Evolutionary conservation across 2,113 vertebrate genomes (phyloP).

Genomic region (human (Homo sapiens)): DNA sequence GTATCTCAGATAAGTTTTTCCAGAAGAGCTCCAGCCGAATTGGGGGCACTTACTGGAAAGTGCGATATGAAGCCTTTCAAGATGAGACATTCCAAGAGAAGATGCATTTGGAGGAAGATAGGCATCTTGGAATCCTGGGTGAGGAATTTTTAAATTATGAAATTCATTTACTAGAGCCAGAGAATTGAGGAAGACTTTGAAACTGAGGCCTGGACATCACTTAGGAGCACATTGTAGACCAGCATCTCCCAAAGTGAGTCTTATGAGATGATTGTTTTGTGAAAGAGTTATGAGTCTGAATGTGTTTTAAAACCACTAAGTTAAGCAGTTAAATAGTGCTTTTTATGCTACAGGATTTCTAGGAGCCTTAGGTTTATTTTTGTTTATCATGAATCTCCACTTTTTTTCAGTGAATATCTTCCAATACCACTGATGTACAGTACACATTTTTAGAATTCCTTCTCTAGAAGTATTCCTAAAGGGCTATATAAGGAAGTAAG

Average conservation of each 20-base stretch:
- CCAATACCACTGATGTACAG: neutral
- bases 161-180: neutral
- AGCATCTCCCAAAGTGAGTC: neutral
- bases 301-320: neutral
- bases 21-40: constrained; percentile 68
- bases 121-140: constrained; percentile 87
- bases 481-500: neutral
- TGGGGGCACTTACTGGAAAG: constrained; percentile 87
- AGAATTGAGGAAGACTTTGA: neutral
- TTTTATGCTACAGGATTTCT: neutral
- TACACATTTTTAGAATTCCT: neutral
- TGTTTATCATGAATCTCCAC: neutral
- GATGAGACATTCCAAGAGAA: constrained; percentile 84
- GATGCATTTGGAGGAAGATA: constrained; percentile 77
- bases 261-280: neutral
- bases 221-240: neutral
- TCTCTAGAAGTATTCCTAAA: neutral
- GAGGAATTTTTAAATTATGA: constrained; percentile 54
- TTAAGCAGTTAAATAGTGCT: constrained; percentile 2
- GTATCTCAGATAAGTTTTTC: constrained; percentile 83
- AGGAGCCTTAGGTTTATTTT: neutral
- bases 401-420: neutral
- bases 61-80: constrained; percentile 84
- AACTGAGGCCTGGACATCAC: neutral
- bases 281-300: neutral